Percentiles rank a stretch among this genome's conserved stretches.
Conservation (phyloP, 2,113 vertebrate species). For the Athene noctua region DNA sequence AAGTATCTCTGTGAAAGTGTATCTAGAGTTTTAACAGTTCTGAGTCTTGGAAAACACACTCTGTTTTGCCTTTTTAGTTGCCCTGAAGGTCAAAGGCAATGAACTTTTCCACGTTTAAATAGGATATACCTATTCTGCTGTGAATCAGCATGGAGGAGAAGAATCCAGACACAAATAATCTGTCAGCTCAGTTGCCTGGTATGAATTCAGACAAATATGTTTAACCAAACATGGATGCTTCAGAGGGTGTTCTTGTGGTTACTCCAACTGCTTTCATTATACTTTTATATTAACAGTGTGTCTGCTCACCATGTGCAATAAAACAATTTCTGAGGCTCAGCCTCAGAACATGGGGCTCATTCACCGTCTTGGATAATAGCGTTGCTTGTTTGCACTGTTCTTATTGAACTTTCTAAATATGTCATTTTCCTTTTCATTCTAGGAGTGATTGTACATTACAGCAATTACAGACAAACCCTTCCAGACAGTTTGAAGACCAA, state of each 20-base stretch:
- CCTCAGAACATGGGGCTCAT: conserved; percentile 44
- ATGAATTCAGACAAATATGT: conserved; percentile 47
- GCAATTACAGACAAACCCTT: conserved; percentile 73
- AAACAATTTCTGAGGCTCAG: conserved; percentile 55
- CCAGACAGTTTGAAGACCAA: conserved; percentile 69
- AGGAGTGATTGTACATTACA: conserved; percentile 63
- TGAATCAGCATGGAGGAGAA: background rate
- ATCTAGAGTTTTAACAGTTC: background rate
- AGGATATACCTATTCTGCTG: background rate
- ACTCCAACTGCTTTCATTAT: conserved; percentile 48
- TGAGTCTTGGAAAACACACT: background rate
- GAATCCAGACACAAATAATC: conserved; percentile 22
- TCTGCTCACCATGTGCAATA: conserved; percentile 59
- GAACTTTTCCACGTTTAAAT: background rate
- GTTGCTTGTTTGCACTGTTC: conserved; percentile 55
- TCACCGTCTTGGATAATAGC: conserved; percentile 49
- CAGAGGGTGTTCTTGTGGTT: conserved; percentile 50
- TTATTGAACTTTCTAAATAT: conserved; percentile 71
- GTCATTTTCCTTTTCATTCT: conserved; percentile 70
- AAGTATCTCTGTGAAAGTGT: background rate
- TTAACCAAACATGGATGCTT: conserved; percentile 37
- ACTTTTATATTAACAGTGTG: conserved; percentile 42
- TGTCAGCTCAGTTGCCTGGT: conserved; percentile 34
- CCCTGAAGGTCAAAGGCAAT: background rate
- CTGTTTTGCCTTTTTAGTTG: background rate